Evolutionary conservation across 2,888 invertebrate genomes (phyloP), one percentile per base, ranked within the genome.

Genomic region (Parnassius apollo): DNA sequence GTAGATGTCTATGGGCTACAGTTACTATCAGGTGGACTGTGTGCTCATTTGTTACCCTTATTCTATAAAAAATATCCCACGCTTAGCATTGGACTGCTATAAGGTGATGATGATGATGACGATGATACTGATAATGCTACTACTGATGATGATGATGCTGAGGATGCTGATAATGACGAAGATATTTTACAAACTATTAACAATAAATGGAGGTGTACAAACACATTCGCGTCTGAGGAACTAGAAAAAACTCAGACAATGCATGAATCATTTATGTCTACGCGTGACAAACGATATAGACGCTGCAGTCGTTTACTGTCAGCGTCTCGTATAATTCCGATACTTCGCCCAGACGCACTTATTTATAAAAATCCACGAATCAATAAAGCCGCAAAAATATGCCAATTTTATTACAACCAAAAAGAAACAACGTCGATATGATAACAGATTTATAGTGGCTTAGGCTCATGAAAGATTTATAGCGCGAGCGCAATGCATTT

Each of bases 241-340:
- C 42, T 42, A 25, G 13, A 66, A 68, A 65, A 56, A 57, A 68
- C 65, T 55, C 61, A 65, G 65, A 69, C 73, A 42, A 11, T 48
- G 35, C 56, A 84, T 84, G 80, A 84, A 83, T 81, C 71, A 86
- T 86, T 80, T 72, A 83, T 83, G 74, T 61, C 57, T 67, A 60
- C 75, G 77, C 71, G 78, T 88, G 86, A 89, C 86, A 88, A 85
- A 89, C 86, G 81, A 69, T 69, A 75, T 75, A 79, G 81, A 81
- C 82, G 68, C 68, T 88, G 88, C 89, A 88, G 80, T 77, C 72
- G 73, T 85, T 18, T 81, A 83, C 65, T 79, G 83, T 82, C 83
- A 75, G 55, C 75, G 72, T 80, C 70, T 68, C 64, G 82, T 75
- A 83, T 85, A 83, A 82, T 80, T 65, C 66, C 67, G 66, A 75